phyloP scores from a whole-genome alignment of 2,888 invertebrate species.

The Homarus gammarus region DNA sequence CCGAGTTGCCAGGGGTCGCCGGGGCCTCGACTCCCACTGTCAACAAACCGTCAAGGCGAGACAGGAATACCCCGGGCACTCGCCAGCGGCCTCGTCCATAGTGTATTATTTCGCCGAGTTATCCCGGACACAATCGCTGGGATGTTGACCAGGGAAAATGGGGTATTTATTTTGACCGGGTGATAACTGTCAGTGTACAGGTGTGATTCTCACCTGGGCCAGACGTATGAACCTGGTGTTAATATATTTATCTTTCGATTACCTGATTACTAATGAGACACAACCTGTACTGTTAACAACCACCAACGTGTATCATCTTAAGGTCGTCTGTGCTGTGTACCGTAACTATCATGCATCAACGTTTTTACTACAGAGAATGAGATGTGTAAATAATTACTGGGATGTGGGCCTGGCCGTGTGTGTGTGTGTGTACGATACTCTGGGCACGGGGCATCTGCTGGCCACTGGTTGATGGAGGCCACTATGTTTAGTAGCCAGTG shows the following conservation, averaged over 20 bases:
- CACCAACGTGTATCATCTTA: too few species aligned
- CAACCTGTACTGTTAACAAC: too few species aligned
- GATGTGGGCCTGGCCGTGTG: not conserved
- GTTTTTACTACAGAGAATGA: not conserved
- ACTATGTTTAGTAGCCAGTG: slow-evolving; percentile 68
- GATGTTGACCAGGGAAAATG: not conserved
- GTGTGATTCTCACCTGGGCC: slow-evolving; percentile 54
- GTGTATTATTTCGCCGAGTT: not conserved
- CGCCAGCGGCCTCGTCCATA: not conserved
- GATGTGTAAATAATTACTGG: slow-evolving; percentile 11
- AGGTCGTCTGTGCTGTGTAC: too few species aligned
- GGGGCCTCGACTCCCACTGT: not conserved
- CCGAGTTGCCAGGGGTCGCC: slow-evolving; percentile 33
- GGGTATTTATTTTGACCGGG: slow-evolving; percentile 4
- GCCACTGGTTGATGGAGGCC: slow-evolving; percentile 65
- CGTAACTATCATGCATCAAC: not conserved
- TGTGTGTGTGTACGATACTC: slow-evolving; percentile 36
- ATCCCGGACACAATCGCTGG: not conserved
- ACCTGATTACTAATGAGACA: too few species aligned
- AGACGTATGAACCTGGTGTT: slow-evolving; percentile 45
- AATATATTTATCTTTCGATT: not conserved
- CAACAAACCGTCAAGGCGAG: not conserved
- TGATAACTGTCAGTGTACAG: slow-evolving; percentile 27
- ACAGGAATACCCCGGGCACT: not conserved
- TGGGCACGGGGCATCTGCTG: slow-evolving; percentile 49